Percentiles rank a stretch among this genome's conserved stretches.
Conservation (phyloP, 2,113 vertebrate genomes). For the Climacteris rufus region DNA sequence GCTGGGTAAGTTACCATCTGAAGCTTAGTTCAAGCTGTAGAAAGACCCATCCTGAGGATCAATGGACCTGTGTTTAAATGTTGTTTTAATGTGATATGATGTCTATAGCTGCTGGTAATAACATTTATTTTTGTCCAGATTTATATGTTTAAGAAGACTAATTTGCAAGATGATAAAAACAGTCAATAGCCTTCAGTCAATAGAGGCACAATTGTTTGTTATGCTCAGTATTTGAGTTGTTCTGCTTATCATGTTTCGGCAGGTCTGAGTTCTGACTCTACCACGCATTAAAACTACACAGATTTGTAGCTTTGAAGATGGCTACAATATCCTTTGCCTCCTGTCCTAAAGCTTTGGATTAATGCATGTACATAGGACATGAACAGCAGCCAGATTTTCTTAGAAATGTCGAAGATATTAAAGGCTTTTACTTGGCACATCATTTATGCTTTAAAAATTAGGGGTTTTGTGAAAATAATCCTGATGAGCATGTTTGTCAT, state of each 20-base stretch:
- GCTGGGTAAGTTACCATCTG: background rate
- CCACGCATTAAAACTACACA: background rate
- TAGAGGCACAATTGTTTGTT: background rate
- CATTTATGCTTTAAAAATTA: background rate
- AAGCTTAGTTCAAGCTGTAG: background rate
- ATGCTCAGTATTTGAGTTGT: background rate
- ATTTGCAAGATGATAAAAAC: background rate
- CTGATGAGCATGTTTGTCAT: background rate
- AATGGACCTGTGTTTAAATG: background rate
- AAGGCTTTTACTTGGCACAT: background rate
- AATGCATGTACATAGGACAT: background rate
- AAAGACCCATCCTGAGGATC: background rate
- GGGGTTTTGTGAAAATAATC: background rate
- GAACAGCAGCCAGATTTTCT: background rate
- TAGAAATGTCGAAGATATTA: background rate
- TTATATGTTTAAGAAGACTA: background rate
- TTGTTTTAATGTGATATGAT: background rate
- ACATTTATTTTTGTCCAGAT: background rate
- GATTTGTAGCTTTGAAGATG: background rate
- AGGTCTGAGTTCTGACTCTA: background rate
- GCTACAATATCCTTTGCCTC: background rate
- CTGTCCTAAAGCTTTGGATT: background rate
- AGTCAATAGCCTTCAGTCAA: background rate
- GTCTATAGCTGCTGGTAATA: background rate
- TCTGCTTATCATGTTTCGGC: background rate